Conservation (phyloP, 2,797 vertebrate species). For the Taenioides sp. region DNA sequence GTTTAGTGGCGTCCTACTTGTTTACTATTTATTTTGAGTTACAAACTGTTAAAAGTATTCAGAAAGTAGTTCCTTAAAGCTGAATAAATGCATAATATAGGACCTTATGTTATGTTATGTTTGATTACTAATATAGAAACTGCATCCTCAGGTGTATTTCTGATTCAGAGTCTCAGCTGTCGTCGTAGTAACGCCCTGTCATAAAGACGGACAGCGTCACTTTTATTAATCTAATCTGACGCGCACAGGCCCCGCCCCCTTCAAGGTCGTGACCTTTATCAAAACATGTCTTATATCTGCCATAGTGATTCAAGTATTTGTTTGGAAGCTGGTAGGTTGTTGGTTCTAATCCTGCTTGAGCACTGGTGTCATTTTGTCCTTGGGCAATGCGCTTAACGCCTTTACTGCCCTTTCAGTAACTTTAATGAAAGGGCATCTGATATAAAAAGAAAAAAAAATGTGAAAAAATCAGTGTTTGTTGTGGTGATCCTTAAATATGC, state of each 20-base stretch:
- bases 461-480: no score
- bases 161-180: conserved; percentile 28
- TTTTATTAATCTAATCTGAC: conserved; percentile 32
- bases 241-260: not conserved
- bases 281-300: not conserved
- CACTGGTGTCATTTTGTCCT: not conserved
- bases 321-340: not conserved
- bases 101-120: no score
- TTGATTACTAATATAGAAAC: no score
- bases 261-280: conserved; percentile 17
- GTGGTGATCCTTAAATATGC: no score
- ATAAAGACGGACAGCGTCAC: conserved; percentile 27
- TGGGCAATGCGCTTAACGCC: not conserved
- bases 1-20: no score
- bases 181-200: conserved; percentile 39
- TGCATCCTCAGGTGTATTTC: not conserved
- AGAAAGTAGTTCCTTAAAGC: no score
- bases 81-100: no score
- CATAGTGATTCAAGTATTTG: not conserved
- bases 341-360: not conserved
- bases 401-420: not conserved
- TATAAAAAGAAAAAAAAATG: no score
- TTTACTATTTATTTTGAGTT: no score
- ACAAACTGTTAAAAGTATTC: no score
- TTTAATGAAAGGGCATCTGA: no score